phyloP scores from a whole-genome alignment of 2,888 invertebrate species.

The Drosophila mayaguana region DNA sequence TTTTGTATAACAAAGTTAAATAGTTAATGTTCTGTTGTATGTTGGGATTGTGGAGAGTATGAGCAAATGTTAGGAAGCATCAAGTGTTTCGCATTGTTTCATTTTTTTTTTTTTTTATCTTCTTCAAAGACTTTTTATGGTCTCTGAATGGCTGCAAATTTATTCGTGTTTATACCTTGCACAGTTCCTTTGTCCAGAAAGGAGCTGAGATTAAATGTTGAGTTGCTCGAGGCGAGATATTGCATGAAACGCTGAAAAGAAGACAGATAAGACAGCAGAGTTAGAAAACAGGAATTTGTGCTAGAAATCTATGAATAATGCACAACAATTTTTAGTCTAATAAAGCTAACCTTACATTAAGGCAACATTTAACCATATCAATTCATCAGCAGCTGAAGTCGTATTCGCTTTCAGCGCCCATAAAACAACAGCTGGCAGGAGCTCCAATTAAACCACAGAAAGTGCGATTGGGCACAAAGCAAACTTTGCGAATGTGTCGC shows the following conservation, averaged over 20 bases:
- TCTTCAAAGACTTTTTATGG: not conserved
- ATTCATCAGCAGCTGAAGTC: not conserved
- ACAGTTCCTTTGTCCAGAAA: conserved; percentile 99
- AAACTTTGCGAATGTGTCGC: conserved; percentile 23
- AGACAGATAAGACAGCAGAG: not conserved
- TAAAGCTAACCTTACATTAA: not conserved
- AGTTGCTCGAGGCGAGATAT: conserved; percentile 99
- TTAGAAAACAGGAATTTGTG: not conserved
- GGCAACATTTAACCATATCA: too few relatives aligned
- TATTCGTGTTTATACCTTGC: conserved; percentile 90
- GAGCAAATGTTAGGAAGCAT: conserved; percentile 53
- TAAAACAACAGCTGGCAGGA: not conserved
- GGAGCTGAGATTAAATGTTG: conserved; percentile 98
- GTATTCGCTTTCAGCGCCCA: not conserved
- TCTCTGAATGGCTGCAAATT: conserved; percentile 1
- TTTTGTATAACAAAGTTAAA: conserved; percentile 7
- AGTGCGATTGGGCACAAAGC: conserved; percentile 3
- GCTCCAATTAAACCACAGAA: not conserved
- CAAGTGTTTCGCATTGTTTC: conserved; percentile 29
- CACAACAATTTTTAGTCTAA: not conserved
- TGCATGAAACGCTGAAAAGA: conserved; percentile 98
- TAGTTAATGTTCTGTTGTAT: conserved; percentile 2
- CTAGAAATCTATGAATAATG: not conserved
- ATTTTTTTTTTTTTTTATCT: conserved; percentile 1
- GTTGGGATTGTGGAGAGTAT: conserved; percentile 16